Base-by-base conservation (phyloP, 2,797 vertebrate genomes). In the Denticeps clupeoides region DNA sequence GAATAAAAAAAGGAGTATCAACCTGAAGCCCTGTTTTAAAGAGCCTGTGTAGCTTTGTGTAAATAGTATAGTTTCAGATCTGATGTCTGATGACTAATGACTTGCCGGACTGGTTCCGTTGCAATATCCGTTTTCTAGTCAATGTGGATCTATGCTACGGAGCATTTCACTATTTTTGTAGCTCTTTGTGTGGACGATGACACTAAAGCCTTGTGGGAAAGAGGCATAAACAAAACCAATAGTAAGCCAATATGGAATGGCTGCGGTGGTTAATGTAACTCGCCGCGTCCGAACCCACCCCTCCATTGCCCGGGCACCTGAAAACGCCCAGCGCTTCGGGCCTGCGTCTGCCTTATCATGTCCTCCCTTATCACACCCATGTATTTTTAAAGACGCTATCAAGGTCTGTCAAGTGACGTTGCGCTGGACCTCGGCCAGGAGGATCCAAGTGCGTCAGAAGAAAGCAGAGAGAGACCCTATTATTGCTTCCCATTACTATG, bases 201-300 rank as follows among this genome's bases (percentile, higher is more conserved):
- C 35, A 38, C 21, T 21, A 38, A 38, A 35, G 35, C 18, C 35
- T 38, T 38, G 9, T n/a, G 21, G 35, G 35, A 38, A 38, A 38
- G 35, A 38, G 18, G 10, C 18, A 21, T 38, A 38, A 38, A 38
- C 35, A 38, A 38, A 38, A 35, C 38, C 35, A 38, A 38, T 38
- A 11, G 35, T 38, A 38, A 38, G 35, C 38, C 38, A 35, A 38
- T 35, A 38, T 35, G 35, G 38, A 38, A 38, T 35, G 38, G 35
- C 35, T 38, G 35, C 35, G 19, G 38, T 38, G 38, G 35, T 38
- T 38, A 38, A 38, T 38, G 35, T 21, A 38, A 35, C 18, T 38
- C 35, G 35, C 33, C 33, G 37, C 33, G 8, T 21, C 16, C 35
- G 21, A 35, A 35, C 16, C 5, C 18, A 3, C 35, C 35, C 35